A percentile compares a stretch with the other conserved stretches of the same genome.
Conservation (phyloP, 2,888 invertebrate genomes). For the Leptopterna dolabrata region DNA sequence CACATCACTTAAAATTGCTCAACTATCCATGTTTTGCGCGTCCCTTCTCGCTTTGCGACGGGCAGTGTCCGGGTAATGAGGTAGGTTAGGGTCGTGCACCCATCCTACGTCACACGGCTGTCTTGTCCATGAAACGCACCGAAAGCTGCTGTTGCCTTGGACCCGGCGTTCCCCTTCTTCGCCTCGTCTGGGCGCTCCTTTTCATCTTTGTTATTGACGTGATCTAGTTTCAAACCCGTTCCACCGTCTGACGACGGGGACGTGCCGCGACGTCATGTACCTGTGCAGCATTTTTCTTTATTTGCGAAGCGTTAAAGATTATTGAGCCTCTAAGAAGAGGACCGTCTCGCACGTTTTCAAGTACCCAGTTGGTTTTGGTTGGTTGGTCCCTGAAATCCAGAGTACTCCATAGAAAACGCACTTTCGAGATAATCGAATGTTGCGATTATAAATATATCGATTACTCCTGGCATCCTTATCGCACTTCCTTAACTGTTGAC, state of each 20-base stretch:
- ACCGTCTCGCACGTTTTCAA: background rate
- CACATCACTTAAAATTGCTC: too few species aligned
- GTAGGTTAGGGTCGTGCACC: conserved; percentile 8
- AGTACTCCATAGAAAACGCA: too few species aligned
- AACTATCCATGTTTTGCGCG: too few species aligned
- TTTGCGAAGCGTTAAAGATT: background rate
- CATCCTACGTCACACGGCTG: background rate
- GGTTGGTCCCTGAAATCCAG: too few species aligned
- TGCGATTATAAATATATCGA: too few species aligned
- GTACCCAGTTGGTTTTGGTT: too few species aligned
- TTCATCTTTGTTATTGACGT: conserved; percentile 2
- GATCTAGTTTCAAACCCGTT: background rate
- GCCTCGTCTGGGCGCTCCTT: background rate
- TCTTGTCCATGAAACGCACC: background rate
- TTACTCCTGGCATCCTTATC: too few species aligned
- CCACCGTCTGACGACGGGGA: background rate
- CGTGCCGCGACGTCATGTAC: background rate
- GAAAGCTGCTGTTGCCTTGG: background rate
- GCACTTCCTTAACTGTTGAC: too few species aligned
- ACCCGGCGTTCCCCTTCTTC: background rate
- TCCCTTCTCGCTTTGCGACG: too few species aligned
- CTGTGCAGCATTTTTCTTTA: background rate
- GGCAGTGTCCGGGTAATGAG: background rate
- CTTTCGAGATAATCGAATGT: too few species aligned
- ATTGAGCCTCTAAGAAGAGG: background rate